Evolutionary conservation across 2,888 invertebrate species (phyloP).

Genomic region (Epinotia nisella): DNA sequence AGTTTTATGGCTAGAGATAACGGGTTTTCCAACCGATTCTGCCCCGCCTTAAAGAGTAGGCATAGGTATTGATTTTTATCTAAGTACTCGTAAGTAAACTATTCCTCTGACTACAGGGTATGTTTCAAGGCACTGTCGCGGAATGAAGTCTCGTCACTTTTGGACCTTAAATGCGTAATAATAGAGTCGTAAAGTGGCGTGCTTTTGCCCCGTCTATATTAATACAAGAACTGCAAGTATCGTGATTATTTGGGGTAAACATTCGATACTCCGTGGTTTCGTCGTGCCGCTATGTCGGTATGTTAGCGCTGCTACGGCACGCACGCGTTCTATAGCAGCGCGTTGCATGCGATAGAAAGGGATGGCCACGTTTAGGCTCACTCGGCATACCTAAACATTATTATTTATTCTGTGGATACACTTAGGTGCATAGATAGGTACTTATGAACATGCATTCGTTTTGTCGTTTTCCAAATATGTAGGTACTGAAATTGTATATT

Average conservation of each 20-base stretch:
- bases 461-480: too few species aligned
- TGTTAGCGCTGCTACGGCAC: too few species aligned
- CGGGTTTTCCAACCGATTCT: not conserved
- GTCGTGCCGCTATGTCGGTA: too few species aligned
- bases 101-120: constrained; percentile 4
- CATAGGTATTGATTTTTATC: not conserved
- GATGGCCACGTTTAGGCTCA: too few species aligned
- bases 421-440: too few species aligned
- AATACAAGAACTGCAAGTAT: not conserved
- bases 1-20: not conserved
- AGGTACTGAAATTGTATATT: too few species aligned
- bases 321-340: too few species aligned
- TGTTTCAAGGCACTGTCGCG: not conserved
- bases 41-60: not conserved
- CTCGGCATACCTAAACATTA: too few species aligned
- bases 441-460: too few species aligned
- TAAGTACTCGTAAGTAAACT: not conserved
- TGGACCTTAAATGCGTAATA: not conserved
- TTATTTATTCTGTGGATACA: too few species aligned
- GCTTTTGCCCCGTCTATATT: not conserved
- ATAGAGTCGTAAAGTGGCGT: not conserved
- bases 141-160: not conserved
- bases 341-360: too few species aligned
- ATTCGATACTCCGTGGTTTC: not conserved
- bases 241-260: too few species aligned